Evolutionary conservation across 2,113 vertebrate genomes (phyloP).

Genomic region (Pterocles gutturalis): DNA sequence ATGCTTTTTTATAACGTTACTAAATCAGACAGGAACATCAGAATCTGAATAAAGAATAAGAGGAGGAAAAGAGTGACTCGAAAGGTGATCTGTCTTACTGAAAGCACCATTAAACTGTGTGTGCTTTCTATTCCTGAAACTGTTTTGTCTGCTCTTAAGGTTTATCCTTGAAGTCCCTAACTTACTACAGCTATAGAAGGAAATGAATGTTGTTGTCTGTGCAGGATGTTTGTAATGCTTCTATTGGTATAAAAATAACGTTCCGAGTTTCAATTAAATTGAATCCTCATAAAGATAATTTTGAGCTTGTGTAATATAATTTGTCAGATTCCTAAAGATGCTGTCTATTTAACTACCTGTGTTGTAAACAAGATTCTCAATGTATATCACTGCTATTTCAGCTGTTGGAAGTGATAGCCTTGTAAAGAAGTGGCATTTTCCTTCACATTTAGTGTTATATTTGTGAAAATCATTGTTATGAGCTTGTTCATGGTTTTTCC

Average conservation of each 20-base stretch:
- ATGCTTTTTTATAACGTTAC: neutral
- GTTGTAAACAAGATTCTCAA: neutral
- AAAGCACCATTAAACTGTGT: neutral
- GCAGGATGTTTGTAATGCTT: slow-evolving; percentile 44
- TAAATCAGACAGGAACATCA: neutral
- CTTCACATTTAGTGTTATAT: neutral
- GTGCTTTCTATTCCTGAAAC: neutral
- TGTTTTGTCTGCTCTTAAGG: slow-evolving; percentile 14
- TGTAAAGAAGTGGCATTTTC: neutral
- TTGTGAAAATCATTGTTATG: neutral
- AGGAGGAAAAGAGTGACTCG: slow-evolving; percentile 30
- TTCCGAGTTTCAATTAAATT: neutral
- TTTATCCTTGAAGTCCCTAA: slow-evolving; percentile 32
- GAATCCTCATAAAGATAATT: neutral
- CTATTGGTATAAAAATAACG: slow-evolving; percentile 41
- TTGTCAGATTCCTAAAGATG: neutral
- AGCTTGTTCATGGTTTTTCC: neutral
- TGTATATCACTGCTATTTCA: neutral
- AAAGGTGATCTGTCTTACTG: neutral
- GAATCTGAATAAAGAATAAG: slow-evolving; percentile 3
- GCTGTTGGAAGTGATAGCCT: neutral
- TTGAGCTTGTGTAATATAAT: neutral
- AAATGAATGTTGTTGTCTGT: slow-evolving; percentile 10
- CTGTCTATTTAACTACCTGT: neutral
- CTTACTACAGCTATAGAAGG: neutral